Evolutionary conservation across 2,113 vertebrate genomes (phyloP).

Genomic region (Oreochromis spilurus): DNA sequence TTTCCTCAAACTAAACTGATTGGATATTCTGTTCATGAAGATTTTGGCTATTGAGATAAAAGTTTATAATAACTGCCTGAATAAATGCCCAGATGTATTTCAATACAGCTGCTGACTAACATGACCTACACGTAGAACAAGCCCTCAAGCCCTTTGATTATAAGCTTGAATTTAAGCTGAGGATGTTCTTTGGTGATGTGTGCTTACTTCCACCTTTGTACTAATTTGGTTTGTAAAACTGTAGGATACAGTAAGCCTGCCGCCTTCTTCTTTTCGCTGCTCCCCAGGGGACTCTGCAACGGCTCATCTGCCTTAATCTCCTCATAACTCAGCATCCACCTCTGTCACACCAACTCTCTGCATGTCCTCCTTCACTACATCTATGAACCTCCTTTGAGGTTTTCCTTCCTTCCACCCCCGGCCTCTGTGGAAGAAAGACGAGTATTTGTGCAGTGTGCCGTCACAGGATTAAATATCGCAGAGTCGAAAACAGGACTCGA

Average conservation of each 20-base stretch:
- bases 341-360: not conserved
- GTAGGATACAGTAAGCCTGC: not conserved
- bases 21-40: too few species aligned
- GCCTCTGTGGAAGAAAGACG: not conserved
- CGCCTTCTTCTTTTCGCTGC: not conserved
- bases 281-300: not conserved
- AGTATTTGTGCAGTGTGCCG: not conserved
- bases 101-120: too few species aligned
- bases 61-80: too few species aligned
- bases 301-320: not conserved
- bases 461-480: not conserved
- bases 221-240: not conserved
- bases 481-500: not conserved
- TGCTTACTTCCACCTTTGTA: not conserved
- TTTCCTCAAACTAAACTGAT: too few species aligned
- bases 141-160: too few species aligned
- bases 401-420: not conserved
- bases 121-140: too few species aligned
- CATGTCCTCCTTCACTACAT: not conserved
- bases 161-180: not conserved
- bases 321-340: rapidly evolving
- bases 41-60: too few species aligned
- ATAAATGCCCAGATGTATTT: too few species aligned
- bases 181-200: not conserved
- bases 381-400: not conserved